Evolutionary conservation across 2,888 invertebrate species (phyloP).

Genomic region (Drosophila formosana): DNA sequence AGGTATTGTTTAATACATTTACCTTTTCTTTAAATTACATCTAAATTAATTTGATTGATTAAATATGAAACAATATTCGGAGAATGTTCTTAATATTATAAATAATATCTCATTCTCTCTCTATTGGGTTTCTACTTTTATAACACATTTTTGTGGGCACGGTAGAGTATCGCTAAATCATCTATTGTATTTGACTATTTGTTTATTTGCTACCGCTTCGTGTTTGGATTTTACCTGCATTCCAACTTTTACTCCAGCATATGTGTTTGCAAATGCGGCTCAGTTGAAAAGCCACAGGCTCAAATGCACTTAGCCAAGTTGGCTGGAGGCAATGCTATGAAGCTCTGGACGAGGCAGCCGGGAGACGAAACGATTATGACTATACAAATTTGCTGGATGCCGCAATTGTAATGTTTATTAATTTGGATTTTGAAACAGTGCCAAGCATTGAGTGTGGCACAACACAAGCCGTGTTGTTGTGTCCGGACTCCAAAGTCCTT

Average conservation of each 20-base stretch:
- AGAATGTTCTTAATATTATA: no score
- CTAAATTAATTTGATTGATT: no score
- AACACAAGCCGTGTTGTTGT: not conserved
- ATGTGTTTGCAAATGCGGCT: slow-evolving; percentile 52
- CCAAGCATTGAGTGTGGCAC: slow-evolving; percentile 42
- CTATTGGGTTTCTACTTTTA: no score
- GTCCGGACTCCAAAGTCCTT: not conserved
- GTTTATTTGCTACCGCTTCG: slow-evolving; percentile 9
- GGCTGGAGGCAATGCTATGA: slow-evolving; percentile 14
- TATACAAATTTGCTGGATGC: slow-evolving; percentile 65
- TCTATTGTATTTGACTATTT: not conserved
- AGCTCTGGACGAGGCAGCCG: not conserved
- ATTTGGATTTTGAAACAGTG: slow-evolving; percentile 61
- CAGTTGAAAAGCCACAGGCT: slow-evolving; percentile 55
- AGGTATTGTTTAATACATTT: no score
- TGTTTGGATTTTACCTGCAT: slow-evolving; percentile 63
- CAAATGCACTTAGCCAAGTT: slow-evolving; percentile 53
- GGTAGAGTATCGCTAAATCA: not conserved
- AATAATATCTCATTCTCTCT: no score
- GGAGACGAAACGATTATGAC: slow-evolving; percentile 63
- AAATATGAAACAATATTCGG: no score
- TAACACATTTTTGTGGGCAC: not conserved
- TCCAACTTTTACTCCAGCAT: slow-evolving; percentile 32
- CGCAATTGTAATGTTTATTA: slow-evolving; percentile 69
- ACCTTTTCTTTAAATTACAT: no score